These are phyloP conservation scores for Montipora capitata DNA, from an alignment of 92 coral and sea anemone species.

Conservation along the genomic window DNA sequence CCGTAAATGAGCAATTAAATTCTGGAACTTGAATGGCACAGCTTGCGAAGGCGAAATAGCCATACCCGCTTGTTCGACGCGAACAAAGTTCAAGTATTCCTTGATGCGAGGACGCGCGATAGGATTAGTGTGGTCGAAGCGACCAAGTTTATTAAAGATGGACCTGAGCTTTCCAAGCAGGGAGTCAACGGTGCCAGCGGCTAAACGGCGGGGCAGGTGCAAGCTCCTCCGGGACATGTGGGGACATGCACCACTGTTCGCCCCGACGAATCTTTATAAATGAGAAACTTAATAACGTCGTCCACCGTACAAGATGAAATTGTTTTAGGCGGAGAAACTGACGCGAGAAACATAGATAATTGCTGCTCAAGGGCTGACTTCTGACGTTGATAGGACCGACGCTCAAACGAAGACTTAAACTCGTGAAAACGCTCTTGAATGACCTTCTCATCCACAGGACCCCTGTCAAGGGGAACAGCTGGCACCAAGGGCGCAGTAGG, in stretches of 20 bases:
- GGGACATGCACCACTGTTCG: conserved; percentile 38
- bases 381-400: conserved; percentile 65
- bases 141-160: conserved; percentile 49
- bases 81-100: conserved; percentile 4
- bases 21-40: background rate
- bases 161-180: conserved; percentile 48
- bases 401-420: background rate
- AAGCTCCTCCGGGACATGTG: background rate
- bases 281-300: conserved; percentile 57
- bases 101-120: no score
- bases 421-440: conserved; percentile 24
- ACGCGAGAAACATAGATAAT: conserved; percentile 29
- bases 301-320: conserved; percentile 50
- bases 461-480: background rate
- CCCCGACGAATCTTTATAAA: background rate
- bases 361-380: conserved; percentile 61
- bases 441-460: background rate
- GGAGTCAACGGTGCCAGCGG: conserved; percentile 26
- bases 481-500: background rate
- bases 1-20: background rate
- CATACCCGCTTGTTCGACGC: conserved; percentile 6
- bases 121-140: conserved; percentile 19
- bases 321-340: conserved; percentile 15
- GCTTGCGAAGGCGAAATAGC: background rate
- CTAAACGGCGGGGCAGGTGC: background rate